Conservation (phyloP, 2,888 invertebrate genomes). For the Lasioglossum figueresi region DNA sequence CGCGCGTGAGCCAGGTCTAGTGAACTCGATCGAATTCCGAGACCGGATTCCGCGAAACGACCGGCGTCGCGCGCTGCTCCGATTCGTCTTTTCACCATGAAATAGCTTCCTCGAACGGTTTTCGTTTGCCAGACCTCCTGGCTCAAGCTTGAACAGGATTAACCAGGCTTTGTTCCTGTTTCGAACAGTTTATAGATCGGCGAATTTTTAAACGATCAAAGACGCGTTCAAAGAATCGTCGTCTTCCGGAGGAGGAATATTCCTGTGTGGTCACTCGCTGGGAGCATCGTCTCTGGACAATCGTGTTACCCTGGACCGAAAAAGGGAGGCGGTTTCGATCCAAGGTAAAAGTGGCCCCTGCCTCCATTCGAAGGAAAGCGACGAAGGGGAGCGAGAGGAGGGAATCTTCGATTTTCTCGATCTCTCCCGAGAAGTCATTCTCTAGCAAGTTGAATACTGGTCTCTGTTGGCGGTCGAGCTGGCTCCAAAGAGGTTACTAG, state of each 20-base stretch:
- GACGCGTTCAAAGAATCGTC: neutral
- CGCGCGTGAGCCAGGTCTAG: slow-evolving; percentile 68
- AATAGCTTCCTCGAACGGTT: slow-evolving; percentile 46
- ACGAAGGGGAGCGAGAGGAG: slow-evolving; percentile 4
- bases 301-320: slow-evolving; percentile 5
- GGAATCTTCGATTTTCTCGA: slow-evolving; percentile 36
- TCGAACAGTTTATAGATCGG: slow-evolving; percentile 18
- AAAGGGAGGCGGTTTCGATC: slow-evolving; percentile 20
- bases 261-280: neutral
- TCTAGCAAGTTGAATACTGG: slow-evolving; percentile 44
- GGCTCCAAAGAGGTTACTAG: slow-evolving; percentile 60
- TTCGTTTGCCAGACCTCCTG: neutral
- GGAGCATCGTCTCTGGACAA: neutral
- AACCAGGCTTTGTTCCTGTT: neutral
- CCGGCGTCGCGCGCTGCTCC: slow-evolving; percentile 50
- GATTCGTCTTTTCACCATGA: slow-evolving; percentile 63
- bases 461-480: slow-evolving; percentile 24
- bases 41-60: slow-evolving; percentile 78
- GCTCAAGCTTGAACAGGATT: neutral
- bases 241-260: neutral
- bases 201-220: neutral
- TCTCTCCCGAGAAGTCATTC: slow-evolving; percentile 51
- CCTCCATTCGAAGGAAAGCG: slow-evolving; percentile 5
- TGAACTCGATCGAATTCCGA: slow-evolving; percentile 80
- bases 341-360: slow-evolving; percentile 19